Base-by-base conservation (phyloP, 2,888 invertebrate species). In the Hydraecia micacea region DNA sequence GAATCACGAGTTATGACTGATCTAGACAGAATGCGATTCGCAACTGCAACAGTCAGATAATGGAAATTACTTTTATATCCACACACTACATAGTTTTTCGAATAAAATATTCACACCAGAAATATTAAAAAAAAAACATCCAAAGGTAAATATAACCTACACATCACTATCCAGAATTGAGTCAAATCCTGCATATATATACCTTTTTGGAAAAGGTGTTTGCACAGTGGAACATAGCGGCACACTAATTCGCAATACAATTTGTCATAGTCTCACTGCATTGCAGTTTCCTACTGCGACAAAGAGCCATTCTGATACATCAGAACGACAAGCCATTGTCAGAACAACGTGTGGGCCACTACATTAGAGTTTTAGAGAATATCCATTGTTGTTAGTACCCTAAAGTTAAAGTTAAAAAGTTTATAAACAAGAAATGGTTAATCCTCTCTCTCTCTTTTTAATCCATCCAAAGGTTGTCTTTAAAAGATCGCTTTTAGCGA, bases 201-300 rank as follows among this genome's bases (percentile, higher is more conserved):
- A 36, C n/a, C 18, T 73, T 67, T 83, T 75, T 13, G 28, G 46
- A 79, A 80, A 85, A 80, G 73, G 70, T 79, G 63, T 42, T 66
- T 63, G 75, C 25, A 69, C 62, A 69, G n/a, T 77, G 42, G 73
- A 83, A 81, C 79, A 70, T 73, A 42, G 79, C 66, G 77, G 49
- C 73, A 60, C 71, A 83, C 81, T 85, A 88, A 88, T 88, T 89
- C 82, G 73, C 77, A 81, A 80, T 80, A 86, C 87, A 79, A 87
- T 89, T 88, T 88, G 87, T 90, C 88, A 85, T 86, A 88, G 87
- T 88, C 81, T 73, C 84, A 86, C 92, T 88, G 92, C 92, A 92
- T 85, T 91, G 92, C 92, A 91, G 91, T 87, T 86, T 84, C 88
- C 84, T 85, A 83, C 83, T 88, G 88, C 90, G 87, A 90, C 92